Base-by-base conservation (phyloP, 2,888 invertebrate species). In the Ophioninae sp. region DNA sequence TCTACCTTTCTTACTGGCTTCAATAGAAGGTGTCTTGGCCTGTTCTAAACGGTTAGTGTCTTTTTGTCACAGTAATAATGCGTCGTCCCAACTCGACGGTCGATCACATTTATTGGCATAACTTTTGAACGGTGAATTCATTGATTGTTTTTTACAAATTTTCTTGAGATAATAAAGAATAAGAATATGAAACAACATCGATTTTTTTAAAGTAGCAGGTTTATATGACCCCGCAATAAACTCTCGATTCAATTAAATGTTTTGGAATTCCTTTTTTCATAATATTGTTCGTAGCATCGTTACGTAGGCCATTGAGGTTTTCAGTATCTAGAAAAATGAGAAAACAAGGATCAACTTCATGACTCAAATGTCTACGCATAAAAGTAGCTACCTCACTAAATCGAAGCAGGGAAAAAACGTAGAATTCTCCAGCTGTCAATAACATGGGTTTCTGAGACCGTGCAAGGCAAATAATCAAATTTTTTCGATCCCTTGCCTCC, bases 381-480 rank as follows among this genome's bases (percentile, higher is more conserved):
- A 58, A 69, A 56, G 10, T 37, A 39, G 13, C 93, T 91, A 94
- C 94, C 83, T 93, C 90, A 59, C 94, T 94, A 82, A 94, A 94
- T 51, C 93, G 93, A 71, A 92, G 91, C 23, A 94, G 90, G 0
- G 94, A 94, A 8, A 94, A 90, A 9, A 93, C 93, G 86, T 94
- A 94, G 87, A 94, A 93, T 89, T 17, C 13, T 51, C 51, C 51
- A 51, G 51, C 51, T 51, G 59, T 81, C 63, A 83, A 81, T 59
- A 69, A 63, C 6, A 83, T 59, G 30, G 83, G 81, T 63, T 68
- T 76, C 10, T 61, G 74, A 10, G 83, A 74, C 17, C 81, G 74
- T n/a, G 81, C 78, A 73, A 83, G 68, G 69, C 81, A 83, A 23
- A 83, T 77, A n/a, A 75, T 81, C 51, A 83, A 20, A 23, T 78